Conservation (phyloP, 2,888 invertebrate species). For the Polyommatus icarus region DNA sequence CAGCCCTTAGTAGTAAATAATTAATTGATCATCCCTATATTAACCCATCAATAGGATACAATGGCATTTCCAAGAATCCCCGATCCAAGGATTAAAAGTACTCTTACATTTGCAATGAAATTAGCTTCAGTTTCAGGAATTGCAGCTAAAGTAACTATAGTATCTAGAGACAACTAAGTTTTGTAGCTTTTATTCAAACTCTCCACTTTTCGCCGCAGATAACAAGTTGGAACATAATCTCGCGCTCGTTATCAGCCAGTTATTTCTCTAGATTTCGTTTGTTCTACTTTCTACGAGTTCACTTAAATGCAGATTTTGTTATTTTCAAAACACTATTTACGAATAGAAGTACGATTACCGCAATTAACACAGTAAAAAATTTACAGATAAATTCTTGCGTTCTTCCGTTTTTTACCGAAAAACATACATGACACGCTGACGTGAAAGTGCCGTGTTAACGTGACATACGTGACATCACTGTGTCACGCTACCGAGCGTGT, state of each 20-base stretch:
- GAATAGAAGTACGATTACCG: too few relatives aligned
- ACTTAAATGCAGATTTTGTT: neutral
- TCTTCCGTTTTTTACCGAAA: neutral
- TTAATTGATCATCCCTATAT: neutral
- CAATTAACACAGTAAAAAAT: too few relatives aligned
- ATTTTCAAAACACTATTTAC: neutral
- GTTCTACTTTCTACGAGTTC: neutral
- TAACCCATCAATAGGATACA: too few relatives aligned
- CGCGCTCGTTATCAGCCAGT: constrained; percentile 12
- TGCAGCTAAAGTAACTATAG: neutral
- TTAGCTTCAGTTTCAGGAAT: neutral
- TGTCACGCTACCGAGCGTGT: constrained; percentile 13
- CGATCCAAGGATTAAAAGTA: too few relatives aligned
- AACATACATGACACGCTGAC: neutral
- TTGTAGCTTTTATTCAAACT: constrained; percentile 5
- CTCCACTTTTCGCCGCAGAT: constrained; percentile 8
- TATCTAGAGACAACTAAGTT: neutral
- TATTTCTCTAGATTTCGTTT: neutral
- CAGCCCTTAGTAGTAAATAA: neutral
- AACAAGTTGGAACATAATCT: constrained; percentile 13
- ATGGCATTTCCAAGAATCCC: too few relatives aligned
- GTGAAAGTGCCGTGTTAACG: constrained; percentile 15
- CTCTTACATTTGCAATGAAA: neutral
- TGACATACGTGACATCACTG: neutral
- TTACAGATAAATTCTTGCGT: neutral